These are phyloP conservation scores for Magallana angulata DNA, from an alignment of 1,140 invertebrate species.

Conservation along the genomic window DNA sequence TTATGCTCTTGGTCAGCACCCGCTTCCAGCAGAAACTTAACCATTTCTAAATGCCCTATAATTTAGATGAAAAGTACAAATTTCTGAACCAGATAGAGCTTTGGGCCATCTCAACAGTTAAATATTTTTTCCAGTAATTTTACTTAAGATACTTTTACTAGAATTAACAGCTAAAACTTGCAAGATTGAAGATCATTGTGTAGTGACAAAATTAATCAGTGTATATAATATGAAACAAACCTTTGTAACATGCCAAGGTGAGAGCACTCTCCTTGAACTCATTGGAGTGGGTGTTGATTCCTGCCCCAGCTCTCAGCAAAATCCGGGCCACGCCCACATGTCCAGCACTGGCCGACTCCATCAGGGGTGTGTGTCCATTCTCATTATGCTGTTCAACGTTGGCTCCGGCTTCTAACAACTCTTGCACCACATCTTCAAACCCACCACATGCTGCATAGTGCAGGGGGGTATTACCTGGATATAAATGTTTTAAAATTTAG, in stretches of 20 bases:
- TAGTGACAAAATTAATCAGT: too few species aligned
- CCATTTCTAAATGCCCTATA: conserved; percentile 93
- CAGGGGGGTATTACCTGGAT: conserved; percentile 92
- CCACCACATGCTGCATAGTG: conserved; percentile 99
- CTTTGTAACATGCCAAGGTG: conserved; percentile 98
- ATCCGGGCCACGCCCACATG: conserved; percentile 96
- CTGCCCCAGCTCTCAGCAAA: conserved; percentile 93
- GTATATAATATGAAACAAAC: conserved; percentile 59
- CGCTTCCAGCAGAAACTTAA: conserved; percentile 80
- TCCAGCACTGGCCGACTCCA: conserved; percentile 98
- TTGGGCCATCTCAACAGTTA: too few species aligned
- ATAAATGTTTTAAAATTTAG: too few species aligned
- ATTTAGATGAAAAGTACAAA: not conserved
- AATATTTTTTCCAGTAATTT: too few species aligned
- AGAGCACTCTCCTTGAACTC: conserved; percentile 94
- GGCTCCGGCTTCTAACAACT: conserved; percentile 92
- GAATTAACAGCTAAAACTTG: too few species aligned
- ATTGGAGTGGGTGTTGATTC: conserved; percentile 99
- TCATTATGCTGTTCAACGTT: conserved; percentile 99
- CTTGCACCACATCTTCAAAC: conserved; percentile 93
- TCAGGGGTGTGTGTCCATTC: conserved; percentile 98
- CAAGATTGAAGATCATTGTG: too few species aligned
- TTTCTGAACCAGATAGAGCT: too few species aligned
- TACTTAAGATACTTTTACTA: too few species aligned
- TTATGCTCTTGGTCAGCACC: conserved; percentile 91